Evolutionary conservation across 2,113 vertebrate genomes (phyloP).

Genomic region (Mus musculus): DNA sequence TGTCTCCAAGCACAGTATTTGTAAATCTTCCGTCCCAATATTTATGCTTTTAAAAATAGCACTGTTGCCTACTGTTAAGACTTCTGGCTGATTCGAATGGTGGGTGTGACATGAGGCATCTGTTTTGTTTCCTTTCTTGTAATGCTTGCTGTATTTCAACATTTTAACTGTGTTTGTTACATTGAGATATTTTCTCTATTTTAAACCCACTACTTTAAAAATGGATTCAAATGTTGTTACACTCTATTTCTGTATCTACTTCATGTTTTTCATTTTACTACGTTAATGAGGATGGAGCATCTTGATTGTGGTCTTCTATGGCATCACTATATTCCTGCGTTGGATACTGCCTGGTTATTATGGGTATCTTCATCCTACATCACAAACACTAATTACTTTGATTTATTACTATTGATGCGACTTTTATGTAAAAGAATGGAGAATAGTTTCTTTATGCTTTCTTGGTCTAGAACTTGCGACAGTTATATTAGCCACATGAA

Average conservation of each 20-base stretch:
- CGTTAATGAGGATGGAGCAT: neutral
- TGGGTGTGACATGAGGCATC: neutral
- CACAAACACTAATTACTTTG: neutral
- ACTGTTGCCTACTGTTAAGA: neutral
- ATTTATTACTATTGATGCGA: neutral
- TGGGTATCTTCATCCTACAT: neutral
- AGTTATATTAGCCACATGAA: constrained; percentile 1
- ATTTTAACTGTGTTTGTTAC: constrained; percentile 36
- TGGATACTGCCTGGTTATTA: neutral
- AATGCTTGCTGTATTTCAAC: neutral
- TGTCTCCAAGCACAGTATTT: neutral
- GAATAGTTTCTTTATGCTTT: neutral
- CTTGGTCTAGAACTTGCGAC: neutral
- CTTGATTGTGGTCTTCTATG: neutral
- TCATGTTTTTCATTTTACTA: constrained; percentile 18
- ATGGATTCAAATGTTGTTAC: constrained; percentile 24
- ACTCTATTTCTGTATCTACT: neutral
- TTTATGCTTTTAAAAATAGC: constrained; percentile 39
- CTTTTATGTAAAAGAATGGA: neutral
- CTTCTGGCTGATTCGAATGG: neutral
- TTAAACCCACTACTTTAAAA: constrained; percentile 22
- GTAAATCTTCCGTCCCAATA: neutral
- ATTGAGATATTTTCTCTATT: neutral
- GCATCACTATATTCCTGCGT: neutral
- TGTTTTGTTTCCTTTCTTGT: constrained; percentile 28